These are phyloP conservation scores for Dipodomys ordii DNA, from an alignment of 2,113 vertebrate genomes.

Conservation along the genomic window DNA sequence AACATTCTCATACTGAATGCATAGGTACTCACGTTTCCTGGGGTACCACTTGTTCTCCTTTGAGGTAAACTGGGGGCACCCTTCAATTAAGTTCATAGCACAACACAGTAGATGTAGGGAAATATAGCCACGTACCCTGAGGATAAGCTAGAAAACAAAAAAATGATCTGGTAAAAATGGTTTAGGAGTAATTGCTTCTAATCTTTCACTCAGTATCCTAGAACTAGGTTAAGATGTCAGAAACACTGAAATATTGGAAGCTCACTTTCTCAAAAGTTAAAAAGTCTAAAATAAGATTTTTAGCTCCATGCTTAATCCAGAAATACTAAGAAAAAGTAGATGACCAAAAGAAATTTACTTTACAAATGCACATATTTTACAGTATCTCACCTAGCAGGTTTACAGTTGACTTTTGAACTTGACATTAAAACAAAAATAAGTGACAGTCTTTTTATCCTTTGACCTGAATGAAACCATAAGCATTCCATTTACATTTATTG, in stretches of 20 bases:
- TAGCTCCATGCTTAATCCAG: neutral
- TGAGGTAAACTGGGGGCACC: neutral
- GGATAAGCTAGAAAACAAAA: conserved; percentile 33
- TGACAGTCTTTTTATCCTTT: neutral
- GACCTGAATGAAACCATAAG: neutral
- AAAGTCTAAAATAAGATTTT: conserved; percentile 27
- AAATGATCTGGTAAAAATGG: neutral
- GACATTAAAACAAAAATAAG: neutral
- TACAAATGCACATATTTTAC: neutral
- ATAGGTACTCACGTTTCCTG: neutral
- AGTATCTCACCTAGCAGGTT: neutral
- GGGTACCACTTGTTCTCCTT: neutral
- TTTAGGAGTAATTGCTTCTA: conserved; percentile 29
- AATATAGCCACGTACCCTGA: neutral
- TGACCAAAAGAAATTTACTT: too few species aligned
- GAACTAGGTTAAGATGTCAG: conserved; percentile 57
- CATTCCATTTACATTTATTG: neutral
- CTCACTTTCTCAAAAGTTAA: conserved; percentile 27
- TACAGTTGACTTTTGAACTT: conserved; percentile 17
- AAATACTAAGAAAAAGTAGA: neutral
- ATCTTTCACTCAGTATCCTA: neutral
- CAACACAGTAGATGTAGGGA: neutral
- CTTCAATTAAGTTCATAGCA: neutral
- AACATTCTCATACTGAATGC: neutral
- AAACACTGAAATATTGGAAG: conserved; percentile 17